Percentiles rank a stretch among this genome's conserved stretches.
phyloP scores from a whole-genome alignment of 2,888 invertebrate species.

The Carterocephalus palaemon region DNA sequence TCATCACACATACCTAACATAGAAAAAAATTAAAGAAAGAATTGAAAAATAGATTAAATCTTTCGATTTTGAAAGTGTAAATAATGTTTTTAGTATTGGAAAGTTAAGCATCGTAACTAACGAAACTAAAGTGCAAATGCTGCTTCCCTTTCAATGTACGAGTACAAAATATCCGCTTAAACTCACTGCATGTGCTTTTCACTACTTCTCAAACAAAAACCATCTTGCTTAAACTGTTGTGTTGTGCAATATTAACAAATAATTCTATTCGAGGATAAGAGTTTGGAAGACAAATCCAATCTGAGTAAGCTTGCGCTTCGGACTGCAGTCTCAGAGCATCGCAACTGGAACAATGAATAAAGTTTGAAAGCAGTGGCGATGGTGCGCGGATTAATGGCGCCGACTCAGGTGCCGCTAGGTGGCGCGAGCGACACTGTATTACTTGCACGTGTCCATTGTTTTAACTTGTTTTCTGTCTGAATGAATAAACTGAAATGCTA shows the following conservation, averaged over 20 bases:
- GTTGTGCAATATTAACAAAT: constrained; percentile 8
- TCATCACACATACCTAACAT: too few relatives aligned
- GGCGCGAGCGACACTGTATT: constrained; percentile 40
- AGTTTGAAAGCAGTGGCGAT: constrained; percentile 58
- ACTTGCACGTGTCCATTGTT: constrained; percentile 38
- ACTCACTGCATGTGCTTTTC: too few relatives aligned
- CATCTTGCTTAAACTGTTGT: constrained; percentile 15
- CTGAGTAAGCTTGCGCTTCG: constrained; percentile 45
- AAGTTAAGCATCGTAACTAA: too few relatives aligned
- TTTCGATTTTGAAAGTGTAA: too few relatives aligned
- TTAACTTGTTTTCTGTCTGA: constrained; percentile 25
- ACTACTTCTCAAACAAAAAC: too few relatives aligned
- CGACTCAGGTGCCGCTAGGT: constrained; percentile 53
- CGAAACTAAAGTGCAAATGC: too few relatives aligned
- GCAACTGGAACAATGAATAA: constrained; percentile 66
- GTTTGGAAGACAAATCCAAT: constrained; percentile 52
- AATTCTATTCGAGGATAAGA: constrained; percentile 28
- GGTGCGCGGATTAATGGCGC: constrained; percentile 50
- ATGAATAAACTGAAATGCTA: neutral
- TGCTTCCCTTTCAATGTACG: too few relatives aligned
- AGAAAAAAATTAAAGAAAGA: too few relatives aligned
- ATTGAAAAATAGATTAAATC: too few relatives aligned
- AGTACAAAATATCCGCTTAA: too few relatives aligned
- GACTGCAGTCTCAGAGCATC: constrained; percentile 43
- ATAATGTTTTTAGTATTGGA: too few relatives aligned